These are phyloP conservation scores for Tragelaphus strepsiceros DNA, from an alignment of 2,113 vertebrate genomes.

Conservation along the genomic window DNA sequence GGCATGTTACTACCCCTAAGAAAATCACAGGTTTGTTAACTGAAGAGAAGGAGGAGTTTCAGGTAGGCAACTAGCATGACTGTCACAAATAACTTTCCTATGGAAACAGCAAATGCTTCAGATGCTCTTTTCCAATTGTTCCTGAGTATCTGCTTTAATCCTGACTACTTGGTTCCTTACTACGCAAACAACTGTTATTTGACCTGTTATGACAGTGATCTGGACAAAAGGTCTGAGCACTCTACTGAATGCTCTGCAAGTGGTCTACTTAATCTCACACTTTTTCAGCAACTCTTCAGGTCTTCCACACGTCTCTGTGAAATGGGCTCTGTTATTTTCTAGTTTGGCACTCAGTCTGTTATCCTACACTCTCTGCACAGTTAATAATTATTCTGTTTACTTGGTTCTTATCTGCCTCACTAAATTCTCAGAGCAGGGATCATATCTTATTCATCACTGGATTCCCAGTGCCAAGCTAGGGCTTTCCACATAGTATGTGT, in stretches of 20 bases:
- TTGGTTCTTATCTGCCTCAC: background rate
- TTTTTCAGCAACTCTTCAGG: background rate
- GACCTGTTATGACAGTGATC: background rate
- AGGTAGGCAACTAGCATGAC: background rate
- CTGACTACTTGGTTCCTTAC: background rate
- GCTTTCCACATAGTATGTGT: background rate
- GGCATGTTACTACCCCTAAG: background rate
- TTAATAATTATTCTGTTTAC: background rate
- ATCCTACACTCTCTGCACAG: background rate
- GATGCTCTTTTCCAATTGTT: background rate
- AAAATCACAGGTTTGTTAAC: background rate
- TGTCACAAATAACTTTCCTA: background rate
- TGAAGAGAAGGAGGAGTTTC: background rate
- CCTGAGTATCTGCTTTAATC: background rate
- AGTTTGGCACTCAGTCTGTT: background rate
- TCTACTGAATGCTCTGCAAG: background rate
- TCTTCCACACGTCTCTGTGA: background rate
- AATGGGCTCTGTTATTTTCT: background rate
- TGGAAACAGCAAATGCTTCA: background rate
- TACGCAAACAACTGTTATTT: background rate
- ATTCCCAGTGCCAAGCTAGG: background rate
- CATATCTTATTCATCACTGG: background rate
- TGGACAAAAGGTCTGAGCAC: background rate
- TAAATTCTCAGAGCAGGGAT: background rate
- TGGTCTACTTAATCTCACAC: background rate